phyloP scores from a whole-genome alignment of 2,797 vertebrate species.

The Brotula barbata region DNA sequence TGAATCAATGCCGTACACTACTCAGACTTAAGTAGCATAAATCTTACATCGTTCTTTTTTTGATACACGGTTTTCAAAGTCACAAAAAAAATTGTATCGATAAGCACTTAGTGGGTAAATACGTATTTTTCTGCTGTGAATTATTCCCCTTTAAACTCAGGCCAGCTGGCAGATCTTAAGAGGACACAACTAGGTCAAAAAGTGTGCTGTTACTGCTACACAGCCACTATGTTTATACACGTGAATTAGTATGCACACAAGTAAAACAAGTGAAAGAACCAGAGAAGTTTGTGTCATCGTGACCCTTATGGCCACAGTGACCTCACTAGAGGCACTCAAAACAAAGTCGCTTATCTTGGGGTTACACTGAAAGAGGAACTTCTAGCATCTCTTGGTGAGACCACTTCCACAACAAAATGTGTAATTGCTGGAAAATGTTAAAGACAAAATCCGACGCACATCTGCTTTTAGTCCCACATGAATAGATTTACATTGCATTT shows the following conservation, averaged over 20 bases:
- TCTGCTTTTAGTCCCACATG: no score
- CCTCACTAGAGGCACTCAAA: slow-evolving; percentile 38
- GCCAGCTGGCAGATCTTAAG: slow-evolving; percentile 68
- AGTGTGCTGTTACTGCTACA: slow-evolving; percentile 51
- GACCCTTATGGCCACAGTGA: slow-evolving; percentile 29
- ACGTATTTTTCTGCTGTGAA: background rate
- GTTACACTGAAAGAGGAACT: slow-evolving; percentile 7
- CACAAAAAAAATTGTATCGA: no score
- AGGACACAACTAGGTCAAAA: slow-evolving; percentile 70
- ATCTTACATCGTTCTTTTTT: no score
- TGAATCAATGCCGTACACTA: background rate
- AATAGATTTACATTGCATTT: no score
- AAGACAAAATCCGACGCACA: no score
- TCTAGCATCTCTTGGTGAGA: background rate
- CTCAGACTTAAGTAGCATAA: no score
- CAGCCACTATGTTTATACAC: slow-evolving; percentile 30
- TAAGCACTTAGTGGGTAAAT: background rate
- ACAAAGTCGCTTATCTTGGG: slow-evolving; percentile 16
- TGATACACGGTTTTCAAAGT: no score
- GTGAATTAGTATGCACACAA: slow-evolving; percentile 48
- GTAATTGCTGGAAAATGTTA: no score
- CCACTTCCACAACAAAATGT: no score
- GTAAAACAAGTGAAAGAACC: slow-evolving; percentile 31
- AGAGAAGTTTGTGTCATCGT: slow-evolving; percentile 21
- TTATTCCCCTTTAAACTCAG: slow-evolving; percentile 31